Evolutionary conservation across 2,888 invertebrate genomes (phyloP), one percentile per base, ranked within the genome.

Genomic region (Ferdinandea cuprea): DNA sequence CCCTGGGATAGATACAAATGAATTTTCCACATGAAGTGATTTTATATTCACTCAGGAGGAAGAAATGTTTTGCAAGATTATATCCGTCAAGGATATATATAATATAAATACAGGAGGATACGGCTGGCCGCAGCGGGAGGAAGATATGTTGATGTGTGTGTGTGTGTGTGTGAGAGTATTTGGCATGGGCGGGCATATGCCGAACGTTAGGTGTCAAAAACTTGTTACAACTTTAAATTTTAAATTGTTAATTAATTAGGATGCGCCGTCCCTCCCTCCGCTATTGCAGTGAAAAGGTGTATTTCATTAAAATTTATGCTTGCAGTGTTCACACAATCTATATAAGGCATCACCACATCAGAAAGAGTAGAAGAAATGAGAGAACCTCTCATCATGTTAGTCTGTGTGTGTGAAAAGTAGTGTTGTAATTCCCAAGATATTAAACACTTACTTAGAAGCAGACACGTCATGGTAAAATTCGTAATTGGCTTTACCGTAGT

Each of bases 11-110:
- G 65, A 73, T 44, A 80, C 68, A 74, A 80, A 74, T 74, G 74
- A 74, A 74, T 69, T 80, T 80, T 80, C 74, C 69, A 80, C 74
- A 74, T 50, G 74, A 80, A 65, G 63, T 65, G 63, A 80, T 80
- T 63, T 58, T 42, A 35, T 58, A 69, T 69, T 80, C 58, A 42
- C 58, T 63, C 80, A 63, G 46, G 80, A 30, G 74, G 44, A 74
- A 80, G 74, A 59, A 73, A 74, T 73, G 48, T 59, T 63, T 79
- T 79, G 66, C 52, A n/a, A n/a, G 46, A 71, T 66, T 66, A 69
- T 65, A 78, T 52, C 32, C 58, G 15, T 59, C 73, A 59, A 59
- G 72, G 46, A 79, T 58, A 25, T 46, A 19, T 40, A 15, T 21
- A 28, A n/a, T 11, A 46, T 11, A 9, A 3, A 19, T 1, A 7